Evolutionary conservation across 2,113 vertebrate genomes (phyloP), one percentile per base, ranked within the genome.

Genomic region (Ursus arctos): DNA sequence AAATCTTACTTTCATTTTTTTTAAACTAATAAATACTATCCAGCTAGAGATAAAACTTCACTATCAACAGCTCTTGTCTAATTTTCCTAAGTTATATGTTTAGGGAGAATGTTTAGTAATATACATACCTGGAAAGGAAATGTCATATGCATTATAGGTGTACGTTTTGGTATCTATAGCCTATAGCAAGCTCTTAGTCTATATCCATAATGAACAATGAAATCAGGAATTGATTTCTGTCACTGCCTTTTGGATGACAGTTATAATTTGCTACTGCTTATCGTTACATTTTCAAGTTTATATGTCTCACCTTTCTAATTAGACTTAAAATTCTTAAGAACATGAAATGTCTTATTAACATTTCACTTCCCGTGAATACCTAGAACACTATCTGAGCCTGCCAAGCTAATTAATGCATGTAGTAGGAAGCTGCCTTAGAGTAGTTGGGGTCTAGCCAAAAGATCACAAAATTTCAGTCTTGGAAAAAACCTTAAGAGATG

Each of bases 181-280:
- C 26, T 91, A 57, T 14, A 82, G 59, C 21, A 86, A 94, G 19
- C 28, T 87, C 22, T 67, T 63, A n/a, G 40, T 71, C n/a, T 74
- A 5, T 63, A 83, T 90, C 18, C 51, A 51, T 40, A 84, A 88
- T 76, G 11, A 53, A 12, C 31, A 92, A 26, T 55, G 43, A 97
- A 92, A 83, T 87, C 31, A 79, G 51, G 49, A 91, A 80, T 67
- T 86, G 31, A 95, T 92, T 96, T 86, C 81, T 97, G 92, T 49
- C 31, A 55, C 55, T 85, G 61, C 16, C 14, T 89, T 14, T 92
- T 92, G 22, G 80, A 94, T 97, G 83, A 76, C 15, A 83, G 91
- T 81, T 89, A 88, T 86, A 88, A 82, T 97, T 86, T 89, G 28
- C 40, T 86, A 43, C 22, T 55, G n/a, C 22, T 86, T 96, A 13